Evolutionary conservation across 2,113 vertebrate genomes (phyloP).

Genomic region (Regulus satrapa): DNA sequence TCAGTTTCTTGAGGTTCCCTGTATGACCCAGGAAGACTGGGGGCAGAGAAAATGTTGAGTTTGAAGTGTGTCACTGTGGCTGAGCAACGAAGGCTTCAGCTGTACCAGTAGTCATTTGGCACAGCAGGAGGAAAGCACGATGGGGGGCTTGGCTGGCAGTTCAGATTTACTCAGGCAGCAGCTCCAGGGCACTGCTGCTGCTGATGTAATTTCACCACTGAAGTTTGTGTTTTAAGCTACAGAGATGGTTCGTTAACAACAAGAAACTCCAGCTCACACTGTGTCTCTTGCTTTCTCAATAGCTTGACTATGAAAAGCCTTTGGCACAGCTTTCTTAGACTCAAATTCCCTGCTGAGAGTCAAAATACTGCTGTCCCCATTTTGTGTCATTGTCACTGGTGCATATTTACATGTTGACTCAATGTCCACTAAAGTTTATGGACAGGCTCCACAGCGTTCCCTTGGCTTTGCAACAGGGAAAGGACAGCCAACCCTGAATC

Average conservation of each 20-base stretch:
- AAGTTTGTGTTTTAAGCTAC: not conserved
- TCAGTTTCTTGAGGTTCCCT: not conserved
- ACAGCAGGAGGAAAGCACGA: not conserved
- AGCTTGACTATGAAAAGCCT: not conserved
- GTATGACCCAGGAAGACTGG: not conserved
- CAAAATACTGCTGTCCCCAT: not conserved
- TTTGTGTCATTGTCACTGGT: not conserved
- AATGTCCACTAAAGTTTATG: not conserved
- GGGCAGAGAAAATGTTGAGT: not conserved
- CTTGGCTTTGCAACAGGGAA: not conserved
- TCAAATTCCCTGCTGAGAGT: not conserved
- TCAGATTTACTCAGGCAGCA: not conserved
- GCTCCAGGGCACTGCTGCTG: not conserved
- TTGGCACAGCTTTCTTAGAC: not conserved
- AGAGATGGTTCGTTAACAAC: not conserved
- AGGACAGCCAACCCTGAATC: slow-evolving; percentile 23
- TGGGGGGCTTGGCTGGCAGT: not conserved
- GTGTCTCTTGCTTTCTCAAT: not conserved
- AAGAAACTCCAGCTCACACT: not conserved
- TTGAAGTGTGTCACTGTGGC: accelerated
- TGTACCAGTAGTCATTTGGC: not conserved
- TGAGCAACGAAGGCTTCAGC: not conserved
- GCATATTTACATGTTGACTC: not conserved
- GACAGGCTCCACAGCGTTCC: not conserved
- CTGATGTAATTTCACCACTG: not conserved